A percentile compares a stretch with the other conserved stretches of the same genome.
These are phyloP conservation scores for Pandemis heparana DNA, from an alignment of 2,888 invertebrate genomes.

Conservation along the genomic window DNA sequence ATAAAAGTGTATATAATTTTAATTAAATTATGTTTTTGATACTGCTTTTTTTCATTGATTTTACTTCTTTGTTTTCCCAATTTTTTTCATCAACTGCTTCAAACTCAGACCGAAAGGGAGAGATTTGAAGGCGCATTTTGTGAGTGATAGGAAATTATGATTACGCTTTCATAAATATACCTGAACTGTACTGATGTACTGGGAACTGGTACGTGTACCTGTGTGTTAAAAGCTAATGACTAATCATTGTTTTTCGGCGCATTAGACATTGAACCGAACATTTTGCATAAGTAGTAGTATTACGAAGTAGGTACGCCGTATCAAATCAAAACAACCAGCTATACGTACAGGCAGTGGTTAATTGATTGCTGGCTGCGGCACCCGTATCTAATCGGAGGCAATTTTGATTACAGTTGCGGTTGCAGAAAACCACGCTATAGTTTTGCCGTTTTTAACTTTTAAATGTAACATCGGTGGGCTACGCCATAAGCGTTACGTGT, in stretches of 20 bases:
- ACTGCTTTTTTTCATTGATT: neutral
- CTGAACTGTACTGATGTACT: too few relatives aligned
- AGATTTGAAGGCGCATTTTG: too few relatives aligned
- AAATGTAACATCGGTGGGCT: too few relatives aligned
- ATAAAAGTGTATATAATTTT: constrained; percentile 7
- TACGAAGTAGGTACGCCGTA: neutral
- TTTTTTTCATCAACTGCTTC: too few relatives aligned
- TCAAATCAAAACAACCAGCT: neutral
- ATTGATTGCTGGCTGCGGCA: neutral
- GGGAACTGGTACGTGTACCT: too few relatives aligned
- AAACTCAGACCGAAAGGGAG: too few relatives aligned
- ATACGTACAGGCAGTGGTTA: neutral
- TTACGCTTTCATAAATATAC: too few relatives aligned
- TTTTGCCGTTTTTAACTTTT: neutral
- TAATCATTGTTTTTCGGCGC: too few relatives aligned
- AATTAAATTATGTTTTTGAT: constrained; percentile 7
- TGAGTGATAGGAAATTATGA: too few relatives aligned
- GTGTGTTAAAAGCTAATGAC: neutral
- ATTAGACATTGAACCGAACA: too few relatives aligned
- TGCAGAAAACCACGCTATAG: neutral
- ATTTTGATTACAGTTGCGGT: neutral
- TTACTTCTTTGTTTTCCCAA: neutral
- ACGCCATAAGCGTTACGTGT: too few relatives aligned
- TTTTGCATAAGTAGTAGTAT: too few relatives aligned
- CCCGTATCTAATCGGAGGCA: neutral